Evolutionary conservation across 53 echinoderm and acorn worm species (phyloP).

Genomic region (Arbacia lixula): DNA sequence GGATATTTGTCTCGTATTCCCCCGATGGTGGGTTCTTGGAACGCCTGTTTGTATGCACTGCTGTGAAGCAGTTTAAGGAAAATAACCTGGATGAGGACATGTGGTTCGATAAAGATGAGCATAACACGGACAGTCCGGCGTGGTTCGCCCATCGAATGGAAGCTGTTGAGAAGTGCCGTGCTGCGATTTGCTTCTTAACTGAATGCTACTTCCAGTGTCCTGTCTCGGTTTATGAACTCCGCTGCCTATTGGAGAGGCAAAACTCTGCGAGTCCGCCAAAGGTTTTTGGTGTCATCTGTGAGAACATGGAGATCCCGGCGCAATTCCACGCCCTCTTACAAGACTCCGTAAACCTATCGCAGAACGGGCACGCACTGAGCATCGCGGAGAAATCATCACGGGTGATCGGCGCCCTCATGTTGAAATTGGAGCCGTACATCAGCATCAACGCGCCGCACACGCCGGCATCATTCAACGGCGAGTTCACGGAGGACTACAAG

Average conservation of each 20-base stretch:
- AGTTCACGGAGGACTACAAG: slow-evolving; percentile 86
- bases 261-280: slow-evolving; percentile 66
- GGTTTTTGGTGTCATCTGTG: slow-evolving; percentile 79
- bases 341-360: slow-evolving; percentile 69
- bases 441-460: slow-evolving; percentile 74
- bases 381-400: slow-evolving; percentile 84
- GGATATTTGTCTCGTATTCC: slow-evolving; percentile 94
- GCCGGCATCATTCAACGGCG: slow-evolving; percentile 53
- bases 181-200: slow-evolving; percentile 84
- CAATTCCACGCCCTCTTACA: slow-evolving; percentile 66
- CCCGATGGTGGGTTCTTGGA: slow-evolving; percentile 91
- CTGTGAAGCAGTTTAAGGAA: slow-evolving; percentile 91
- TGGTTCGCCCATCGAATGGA: slow-evolving; percentile 99
- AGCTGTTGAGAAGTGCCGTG: slow-evolving; percentile 84
- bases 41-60: slow-evolving; percentile 82
- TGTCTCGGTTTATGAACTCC: slow-evolving; percentile 89
- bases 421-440: slow-evolving; percentile 77
- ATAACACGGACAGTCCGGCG: slow-evolving; percentile 84
- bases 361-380: slow-evolving; percentile 61
- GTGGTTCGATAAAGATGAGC: slow-evolving; percentile 98
- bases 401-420: slow-evolving; percentile 80
- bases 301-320: slow-evolving; percentile 75
- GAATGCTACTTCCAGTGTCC: slow-evolving; percentile 95
- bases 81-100: slow-evolving; percentile 90
- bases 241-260: slow-evolving; percentile 84